Percentiles rank a stretch among this genome's conserved stretches.
Conservation (phyloP, 1,140 invertebrate genomes). For the Ceratina japonica region DNA sequence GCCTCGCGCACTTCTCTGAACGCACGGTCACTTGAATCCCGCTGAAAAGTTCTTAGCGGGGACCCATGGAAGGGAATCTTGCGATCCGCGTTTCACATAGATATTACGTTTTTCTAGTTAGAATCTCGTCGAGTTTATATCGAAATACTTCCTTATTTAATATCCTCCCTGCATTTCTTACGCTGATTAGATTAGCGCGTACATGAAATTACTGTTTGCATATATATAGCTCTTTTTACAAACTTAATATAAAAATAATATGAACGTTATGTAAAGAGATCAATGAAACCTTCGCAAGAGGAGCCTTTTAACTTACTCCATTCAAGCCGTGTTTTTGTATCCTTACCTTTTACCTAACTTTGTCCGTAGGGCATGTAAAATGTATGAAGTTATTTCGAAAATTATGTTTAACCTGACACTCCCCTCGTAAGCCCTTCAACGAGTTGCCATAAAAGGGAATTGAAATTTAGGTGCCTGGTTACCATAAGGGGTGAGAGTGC, state of each 20-base stretch:
- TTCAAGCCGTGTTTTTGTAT: not conserved
- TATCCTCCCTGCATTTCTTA: too few relatives aligned
- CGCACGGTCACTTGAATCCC: constrained; percentile 50
- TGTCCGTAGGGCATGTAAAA: not conserved
- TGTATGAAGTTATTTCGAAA: not conserved
- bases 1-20: constrained; percentile 46
- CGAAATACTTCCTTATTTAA: too few relatives aligned
- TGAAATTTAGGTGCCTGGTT: not conserved
- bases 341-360: not conserved
- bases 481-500: not conserved
- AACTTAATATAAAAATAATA: too few relatives aligned
- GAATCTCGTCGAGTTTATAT: too few relatives aligned
- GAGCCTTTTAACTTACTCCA: too few relatives aligned
- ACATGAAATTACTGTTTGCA: too few relatives aligned
- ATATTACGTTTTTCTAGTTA: constrained; percentile 30
- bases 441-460: not conserved
- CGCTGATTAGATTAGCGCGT: too few relatives aligned
- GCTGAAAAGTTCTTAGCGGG: constrained; percentile 49
- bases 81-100: constrained; percentile 32
- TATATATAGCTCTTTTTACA: too few relatives aligned
- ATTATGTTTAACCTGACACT: not conserved
- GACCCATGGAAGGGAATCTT: constrained; percentile 44
- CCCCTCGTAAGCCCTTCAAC: too few relatives aligned
- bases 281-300: too few relatives aligned
- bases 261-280: too few relatives aligned